Evolutionary conservation across 2,888 invertebrate genomes (phyloP).

Genomic region (Hoplodrina blanda): DNA sequence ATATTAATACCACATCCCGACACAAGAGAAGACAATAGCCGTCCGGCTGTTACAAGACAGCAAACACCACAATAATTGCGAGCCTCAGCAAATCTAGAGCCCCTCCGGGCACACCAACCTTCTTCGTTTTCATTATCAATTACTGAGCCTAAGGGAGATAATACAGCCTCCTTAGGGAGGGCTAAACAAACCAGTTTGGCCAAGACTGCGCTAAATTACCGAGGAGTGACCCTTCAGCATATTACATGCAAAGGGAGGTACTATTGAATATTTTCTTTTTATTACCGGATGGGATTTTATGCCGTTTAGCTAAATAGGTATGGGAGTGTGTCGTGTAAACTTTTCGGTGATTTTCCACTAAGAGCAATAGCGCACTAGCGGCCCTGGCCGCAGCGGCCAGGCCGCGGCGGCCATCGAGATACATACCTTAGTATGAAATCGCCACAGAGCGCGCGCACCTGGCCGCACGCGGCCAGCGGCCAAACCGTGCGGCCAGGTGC

Average conservation of each 20-base stretch:
- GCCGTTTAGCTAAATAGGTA: neutral
- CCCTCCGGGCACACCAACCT: constrained; percentile 32
- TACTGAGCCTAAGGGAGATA: constrained; percentile 48
- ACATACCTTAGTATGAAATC: no score
- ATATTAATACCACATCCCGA: no score
- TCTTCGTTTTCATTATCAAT: constrained; percentile 65
- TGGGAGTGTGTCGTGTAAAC: neutral
- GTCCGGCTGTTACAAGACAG: neutral
- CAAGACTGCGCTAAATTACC: constrained; percentile 62
- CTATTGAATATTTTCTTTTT: constrained; percentile 61
- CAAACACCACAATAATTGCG: constrained; percentile 22
- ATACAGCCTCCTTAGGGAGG: constrained; percentile 49
- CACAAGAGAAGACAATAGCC: neutral
- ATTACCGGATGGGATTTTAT: constrained; percentile 40
- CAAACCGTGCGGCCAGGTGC: no score
- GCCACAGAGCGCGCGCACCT: no score
- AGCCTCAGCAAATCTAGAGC: constrained; percentile 21
- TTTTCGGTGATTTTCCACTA: no score
- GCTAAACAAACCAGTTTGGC: constrained; percentile 57
- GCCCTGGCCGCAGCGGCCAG: no score
- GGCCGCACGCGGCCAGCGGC: no score
- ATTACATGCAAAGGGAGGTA: constrained; percentile 53
- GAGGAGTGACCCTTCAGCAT: constrained; percentile 50
- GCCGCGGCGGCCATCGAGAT: no score
- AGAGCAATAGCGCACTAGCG: no score